These are phyloP conservation scores for Calameuta pallipes DNA, from an alignment of 2,888 invertebrate genomes.

Conservation along the genomic window DNA sequence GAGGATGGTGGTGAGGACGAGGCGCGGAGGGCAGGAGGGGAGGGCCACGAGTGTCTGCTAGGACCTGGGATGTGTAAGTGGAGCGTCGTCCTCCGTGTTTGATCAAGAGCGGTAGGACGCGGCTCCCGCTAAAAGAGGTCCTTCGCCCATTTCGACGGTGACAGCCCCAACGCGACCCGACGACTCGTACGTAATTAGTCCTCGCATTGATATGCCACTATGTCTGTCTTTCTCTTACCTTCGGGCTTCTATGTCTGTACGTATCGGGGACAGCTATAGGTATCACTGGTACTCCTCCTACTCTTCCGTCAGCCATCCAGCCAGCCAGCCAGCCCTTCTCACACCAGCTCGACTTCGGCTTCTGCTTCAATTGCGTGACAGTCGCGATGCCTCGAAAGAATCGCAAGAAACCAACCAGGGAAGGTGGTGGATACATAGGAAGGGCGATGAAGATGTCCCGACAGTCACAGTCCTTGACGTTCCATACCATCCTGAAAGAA, in stretches of 20 bases:
- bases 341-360: slow-evolving; percentile 16
- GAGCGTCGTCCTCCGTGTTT: slow-evolving; percentile 1
- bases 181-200: slow-evolving; percentile 3
- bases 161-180: slow-evolving; percentile 7
- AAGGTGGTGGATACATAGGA: not conserved
- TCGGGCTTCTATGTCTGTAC: not conserved
- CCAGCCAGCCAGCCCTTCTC: slow-evolving; percentile 12
- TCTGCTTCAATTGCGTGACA: not conserved
- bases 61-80: not conserved
- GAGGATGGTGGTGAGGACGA: not conserved
- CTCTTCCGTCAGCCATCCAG: not conserved
- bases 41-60: not conserved
- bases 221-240: slow-evolving; percentile 3
- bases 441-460: not conserved
- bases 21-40: not conserved
- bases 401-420: not conserved
- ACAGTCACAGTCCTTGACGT: not conserved
- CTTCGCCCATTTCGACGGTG: slow-evolving; percentile 13
- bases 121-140: slow-evolving; percentile 13
- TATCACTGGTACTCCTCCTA: not conserved
- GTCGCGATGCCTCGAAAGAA: not conserved
- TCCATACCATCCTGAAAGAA: not conserved
- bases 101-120: slow-evolving; percentile 14
- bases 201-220: slow-evolving; percentile 12
- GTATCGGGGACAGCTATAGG: not conserved